phyloP scores from a whole-genome alignment of 2,888 invertebrate species.

The Scaptomyza cyrtandrae region DNA sequence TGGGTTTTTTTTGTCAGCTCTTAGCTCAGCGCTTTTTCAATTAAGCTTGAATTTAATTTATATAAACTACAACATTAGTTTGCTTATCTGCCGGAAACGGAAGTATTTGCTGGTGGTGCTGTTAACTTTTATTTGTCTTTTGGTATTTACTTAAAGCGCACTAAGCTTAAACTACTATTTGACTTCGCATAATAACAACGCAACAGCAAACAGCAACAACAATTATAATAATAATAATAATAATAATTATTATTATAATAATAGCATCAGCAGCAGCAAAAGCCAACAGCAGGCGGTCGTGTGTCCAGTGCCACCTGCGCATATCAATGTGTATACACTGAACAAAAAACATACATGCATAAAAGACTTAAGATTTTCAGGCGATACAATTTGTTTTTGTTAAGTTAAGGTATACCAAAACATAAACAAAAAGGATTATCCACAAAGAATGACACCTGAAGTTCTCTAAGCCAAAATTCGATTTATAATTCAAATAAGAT shows the following conservation, averaged over 20 bases:
- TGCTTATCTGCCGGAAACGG: slow-evolving; percentile 35
- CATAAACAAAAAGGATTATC: too few relatives aligned
- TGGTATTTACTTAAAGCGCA: slow-evolving; percentile 13
- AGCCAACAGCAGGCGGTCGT: slow-evolving; percentile 4
- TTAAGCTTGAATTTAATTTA: slow-evolving; percentile 73
- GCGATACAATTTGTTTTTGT: too few relatives aligned
- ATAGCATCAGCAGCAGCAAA: slow-evolving; percentile 8
- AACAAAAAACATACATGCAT: not conserved
- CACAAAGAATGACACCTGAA: too few relatives aligned
- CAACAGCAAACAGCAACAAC: slow-evolving; percentile 9
- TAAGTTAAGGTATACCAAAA: too few relatives aligned
- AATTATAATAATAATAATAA: slow-evolving; percentile 13
- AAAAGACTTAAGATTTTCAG: too few relatives aligned
- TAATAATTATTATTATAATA: not conserved
- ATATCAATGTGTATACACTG: slow-evolving; percentile 25
- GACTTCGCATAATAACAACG: slow-evolving; percentile 6
- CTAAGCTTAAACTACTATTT: slow-evolving; percentile 14
- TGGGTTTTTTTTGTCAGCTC: slow-evolving; percentile 2
- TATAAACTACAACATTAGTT: slow-evolving; percentile 44
- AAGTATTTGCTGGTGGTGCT: slow-evolving; percentile 13
- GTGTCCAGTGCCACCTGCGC: slow-evolving; percentile 28
- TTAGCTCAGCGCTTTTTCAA: slow-evolving; percentile 67
- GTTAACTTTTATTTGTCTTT: slow-evolving; percentile 43
- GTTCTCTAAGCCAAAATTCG: too few relatives aligned
- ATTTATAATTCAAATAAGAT: not conserved